Conservation (phyloP, 2,113 vertebrate genomes). For the human region GRCh38 chr4:135506501-135507000, state of each 20-base stretch:
- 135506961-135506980: background rate
- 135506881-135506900: background rate
- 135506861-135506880: background rate
- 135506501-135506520: background rate
- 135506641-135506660: background rate
- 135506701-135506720: background rate
- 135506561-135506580: background rate
- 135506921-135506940: background rate
- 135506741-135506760: background rate
- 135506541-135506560: background rate
- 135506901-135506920: background rate
- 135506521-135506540: background rate
- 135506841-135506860: background rate
- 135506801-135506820: background rate
- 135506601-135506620: background rate
- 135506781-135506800: background rate
- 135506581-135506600: background rate
- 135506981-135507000: background rate
- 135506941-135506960: background rate
- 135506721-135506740: background rate
- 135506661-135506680: background rate
- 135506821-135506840: background rate
- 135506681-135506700: background rate
- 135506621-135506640: rapidly evolving
- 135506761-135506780: background rate